phyloP scores from a whole-genome alignment of 1,140 invertebrate species.

The Temnothorax longispinosus region DNA sequence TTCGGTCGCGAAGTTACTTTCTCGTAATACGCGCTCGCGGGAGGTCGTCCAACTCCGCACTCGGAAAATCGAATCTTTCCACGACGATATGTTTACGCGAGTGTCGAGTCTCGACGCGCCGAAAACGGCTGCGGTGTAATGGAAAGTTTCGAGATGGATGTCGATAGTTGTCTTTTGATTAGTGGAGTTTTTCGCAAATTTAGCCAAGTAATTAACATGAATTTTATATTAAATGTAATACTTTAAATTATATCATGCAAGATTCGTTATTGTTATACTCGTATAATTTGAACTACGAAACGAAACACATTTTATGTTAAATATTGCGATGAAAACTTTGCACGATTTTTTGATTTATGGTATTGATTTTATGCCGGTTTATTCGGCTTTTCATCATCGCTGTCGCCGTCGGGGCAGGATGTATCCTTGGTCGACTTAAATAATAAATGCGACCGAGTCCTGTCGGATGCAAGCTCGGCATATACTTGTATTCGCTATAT shows the following conservation, averaged over 20 bases:
- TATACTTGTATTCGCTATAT: slow-evolving; percentile 11
- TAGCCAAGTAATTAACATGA: background rate
- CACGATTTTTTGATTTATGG: background rate
- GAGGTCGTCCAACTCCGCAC: slow-evolving; percentile 23
- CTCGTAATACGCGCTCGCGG: slow-evolving; percentile 29
- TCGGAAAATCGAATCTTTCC: slow-evolving; percentile 48
- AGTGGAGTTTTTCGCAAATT: background rate
- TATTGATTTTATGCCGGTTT: slow-evolving; percentile 1
- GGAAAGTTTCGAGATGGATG: background rate
- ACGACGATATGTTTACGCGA: slow-evolving; percentile 19
- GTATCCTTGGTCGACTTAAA: slow-evolving; percentile 32
- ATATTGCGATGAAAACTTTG: background rate
- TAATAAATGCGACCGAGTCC: slow-evolving; percentile 44
- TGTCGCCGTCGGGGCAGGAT: background rate
- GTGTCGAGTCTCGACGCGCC: slow-evolving; percentile 2
- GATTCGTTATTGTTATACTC: background rate
- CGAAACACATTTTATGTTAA: background rate
- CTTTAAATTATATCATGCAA: background rate
- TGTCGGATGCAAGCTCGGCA: slow-evolving; percentile 23
- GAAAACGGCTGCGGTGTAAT: background rate
- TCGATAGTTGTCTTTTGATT: background rate
- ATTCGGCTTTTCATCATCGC: slow-evolving; percentile 15
- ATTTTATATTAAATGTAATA: background rate
- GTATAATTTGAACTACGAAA: background rate
- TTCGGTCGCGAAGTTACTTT: slow-evolving; percentile 32